Percentiles rank a stretch among this genome's conserved stretches.
phyloP scores from a whole-genome alignment of 2,113 vertebrate genomes.

The Tauraco erythrolophus region DNA sequence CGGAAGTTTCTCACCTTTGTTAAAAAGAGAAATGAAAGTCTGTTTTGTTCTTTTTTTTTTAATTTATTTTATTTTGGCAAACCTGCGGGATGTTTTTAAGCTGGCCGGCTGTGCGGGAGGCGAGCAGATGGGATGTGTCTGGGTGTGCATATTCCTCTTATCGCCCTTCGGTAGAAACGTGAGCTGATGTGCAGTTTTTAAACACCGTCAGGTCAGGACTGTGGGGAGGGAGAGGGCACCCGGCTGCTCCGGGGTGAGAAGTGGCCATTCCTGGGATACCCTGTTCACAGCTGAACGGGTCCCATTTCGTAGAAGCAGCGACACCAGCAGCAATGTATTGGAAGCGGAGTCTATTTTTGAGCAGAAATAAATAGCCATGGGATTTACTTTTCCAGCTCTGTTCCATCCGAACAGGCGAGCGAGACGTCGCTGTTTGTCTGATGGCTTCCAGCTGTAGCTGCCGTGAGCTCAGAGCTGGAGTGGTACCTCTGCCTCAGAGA shows the following conservation, averaged over 20 bases:
- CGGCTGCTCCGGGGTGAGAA: not conserved
- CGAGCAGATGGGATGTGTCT: not conserved
- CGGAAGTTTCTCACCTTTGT: not conserved
- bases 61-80: not conserved
- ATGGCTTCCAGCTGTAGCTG: not conserved
- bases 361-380: not conserved
- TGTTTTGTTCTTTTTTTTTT: not conserved
- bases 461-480: not conserved
- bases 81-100: not conserved
- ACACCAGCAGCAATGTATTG: not conserved
- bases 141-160: not conserved
- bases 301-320: not conserved
- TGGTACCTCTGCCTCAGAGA: not conserved
- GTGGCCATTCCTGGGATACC: not conserved
- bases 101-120: not conserved
- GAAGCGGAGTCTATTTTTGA: not conserved
- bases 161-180: not conserved
- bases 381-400: not conserved
- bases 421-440: not conserved
- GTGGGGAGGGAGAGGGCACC: not conserved
- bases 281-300: not conserved
- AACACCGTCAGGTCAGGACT: not conserved
- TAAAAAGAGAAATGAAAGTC: not conserved
- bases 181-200: not conserved
- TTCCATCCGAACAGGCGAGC: not conserved